Percentiles rank a stretch among this genome's conserved stretches.
Evolutionary conservation across 2,797 vertebrate species (phyloP).

Genomic region (Scyliorhinus canicula): DNA sequence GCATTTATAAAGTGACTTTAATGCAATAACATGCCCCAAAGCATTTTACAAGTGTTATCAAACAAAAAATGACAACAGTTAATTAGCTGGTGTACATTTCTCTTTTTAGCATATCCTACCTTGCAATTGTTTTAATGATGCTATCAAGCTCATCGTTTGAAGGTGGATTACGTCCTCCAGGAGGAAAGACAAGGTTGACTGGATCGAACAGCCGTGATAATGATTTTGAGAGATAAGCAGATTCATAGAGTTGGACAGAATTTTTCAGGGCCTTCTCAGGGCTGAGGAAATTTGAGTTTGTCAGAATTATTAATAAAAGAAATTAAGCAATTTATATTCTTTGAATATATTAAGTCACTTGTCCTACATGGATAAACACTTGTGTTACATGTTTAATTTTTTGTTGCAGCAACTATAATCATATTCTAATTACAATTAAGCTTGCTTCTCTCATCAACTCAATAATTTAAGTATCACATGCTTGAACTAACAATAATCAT

Average conservation of each 20-base stretch:
- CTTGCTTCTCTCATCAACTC: not conserved
- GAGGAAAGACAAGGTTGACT: slow-evolving; percentile 93
- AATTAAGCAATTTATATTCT: not conserved
- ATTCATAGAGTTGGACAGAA: slow-evolving; percentile 82
- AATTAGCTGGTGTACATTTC: not conserved
- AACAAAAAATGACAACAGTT: not conserved
- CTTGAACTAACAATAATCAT: not conserved
- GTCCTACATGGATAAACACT: not conserved
- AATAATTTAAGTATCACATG: not conserved
- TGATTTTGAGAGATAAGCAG: slow-evolving; percentile 93
- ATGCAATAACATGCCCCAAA: not conserved
- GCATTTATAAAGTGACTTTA: not conserved
- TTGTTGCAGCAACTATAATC: not conserved
- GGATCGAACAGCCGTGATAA: slow-evolving; percentile 94
- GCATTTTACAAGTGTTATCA: not conserved
- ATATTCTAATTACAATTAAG: not conserved
- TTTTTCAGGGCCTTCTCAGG: slow-evolving; percentile 86
- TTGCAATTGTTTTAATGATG: slow-evolving; percentile 90
- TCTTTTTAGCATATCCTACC: slow-evolving; percentile 53
- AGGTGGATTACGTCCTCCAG: slow-evolving; percentile 82
- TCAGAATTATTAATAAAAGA: not conserved
- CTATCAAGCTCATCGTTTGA: slow-evolving; percentile 86
- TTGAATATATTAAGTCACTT: slow-evolving; percentile 9
- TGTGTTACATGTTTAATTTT: not conserved
- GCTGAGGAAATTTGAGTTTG: slow-evolving; percentile 52